Base-by-base conservation (phyloP, 2,888 invertebrate genomes). In the Oxycera nigricornis region DNA sequence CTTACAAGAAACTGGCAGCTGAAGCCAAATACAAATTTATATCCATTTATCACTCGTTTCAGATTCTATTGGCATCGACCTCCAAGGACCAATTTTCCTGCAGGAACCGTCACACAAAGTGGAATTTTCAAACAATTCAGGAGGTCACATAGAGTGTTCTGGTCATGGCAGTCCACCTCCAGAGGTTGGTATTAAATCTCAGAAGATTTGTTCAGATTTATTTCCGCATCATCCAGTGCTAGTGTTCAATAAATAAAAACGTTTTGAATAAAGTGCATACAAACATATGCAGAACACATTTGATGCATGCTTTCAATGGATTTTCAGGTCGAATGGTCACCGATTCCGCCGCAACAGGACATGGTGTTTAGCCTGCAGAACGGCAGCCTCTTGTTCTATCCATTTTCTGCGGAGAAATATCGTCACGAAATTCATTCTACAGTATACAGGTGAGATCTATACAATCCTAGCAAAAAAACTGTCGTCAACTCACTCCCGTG, bases 351-450 rank as follows among this genome's bases (percentile, higher is more conserved):
- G 79, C 87, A 91, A 78, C 88, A 91, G 75, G 92, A 93, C 79
- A 88, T 94, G 79, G 90, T 94, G 65, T 88, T 91, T 82, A 88
- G 93, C 80, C 89, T 92, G 80, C 88, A 90, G 77, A 95, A 96
- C 85, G 95, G 96, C 78, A 94, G 95, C 72, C 89, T 97, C 83
- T 91, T 92, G 84, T 93, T 97, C 84, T 89, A 91, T 77, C 92
- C 96, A 2, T 96, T 97, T 85, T 88, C 92, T 7, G 91, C 91
- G 68, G 92, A 93, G 80, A 89, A 89, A 79, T 95, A 93, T 86
- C 88, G 94, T 65, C 91, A 93, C 81, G 94, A 95, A 83, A 91
- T 96, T 73, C 96, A 96, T 86, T 90, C 93, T 67, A 91, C 93
- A 79, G 90, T 91, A 75, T 96, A 96, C 88, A 89, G 94, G 82